A percentile compares a stretch with the other conserved stretches of the same genome.
Evolutionary conservation across 1,140 invertebrate genomes (phyloP).

Genomic region (Andrena cerasifolii): DNA sequence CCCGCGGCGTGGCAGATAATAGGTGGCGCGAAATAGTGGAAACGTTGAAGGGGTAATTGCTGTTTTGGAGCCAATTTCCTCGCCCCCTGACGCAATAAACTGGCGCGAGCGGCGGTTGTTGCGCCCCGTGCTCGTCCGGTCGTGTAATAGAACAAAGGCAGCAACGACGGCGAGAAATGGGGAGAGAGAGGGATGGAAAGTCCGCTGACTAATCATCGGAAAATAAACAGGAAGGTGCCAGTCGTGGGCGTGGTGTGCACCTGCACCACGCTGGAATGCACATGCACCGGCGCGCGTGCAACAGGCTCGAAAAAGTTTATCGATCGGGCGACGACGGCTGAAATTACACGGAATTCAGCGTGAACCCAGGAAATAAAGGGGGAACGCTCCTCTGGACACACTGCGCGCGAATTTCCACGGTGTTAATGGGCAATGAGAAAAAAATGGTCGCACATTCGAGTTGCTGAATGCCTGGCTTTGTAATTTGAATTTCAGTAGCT

Average conservation of each 20-base stretch:
- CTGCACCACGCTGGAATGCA: constrained; percentile 55
- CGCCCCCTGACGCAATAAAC: constrained; percentile 19
- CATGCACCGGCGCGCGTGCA: constrained; percentile 52
- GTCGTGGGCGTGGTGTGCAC: constrained; percentile 58
- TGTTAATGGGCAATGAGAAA: too few species aligned
- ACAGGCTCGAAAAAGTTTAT: constrained; percentile 51
- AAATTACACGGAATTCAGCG: constrained; percentile 22
- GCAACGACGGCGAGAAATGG: too few species aligned
- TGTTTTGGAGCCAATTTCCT: constrained; percentile 44
- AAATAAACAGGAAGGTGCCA: constrained; percentile 63
- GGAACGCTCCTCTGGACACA: neutral
- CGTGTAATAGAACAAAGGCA: constrained; percentile 34
- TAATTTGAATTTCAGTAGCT: too few species aligned
- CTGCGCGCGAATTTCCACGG: neutral
- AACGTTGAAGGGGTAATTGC: constrained; percentile 56
- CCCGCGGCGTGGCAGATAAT: constrained; percentile 31
- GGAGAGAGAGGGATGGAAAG: too few species aligned
- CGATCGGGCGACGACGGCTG: constrained; percentile 22
- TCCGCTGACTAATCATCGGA: constrained; percentile 58
- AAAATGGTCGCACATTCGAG: too few species aligned
- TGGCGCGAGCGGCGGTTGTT: constrained; percentile 1
- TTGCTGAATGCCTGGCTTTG: too few species aligned
- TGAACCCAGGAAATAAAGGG: constrained; percentile 29
- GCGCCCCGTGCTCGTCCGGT: constrained; percentile 33
- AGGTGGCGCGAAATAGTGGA: constrained; percentile 47